Base-by-base conservation (phyloP, 2,113 vertebrate species). In the Platichthys flesus region DNA sequence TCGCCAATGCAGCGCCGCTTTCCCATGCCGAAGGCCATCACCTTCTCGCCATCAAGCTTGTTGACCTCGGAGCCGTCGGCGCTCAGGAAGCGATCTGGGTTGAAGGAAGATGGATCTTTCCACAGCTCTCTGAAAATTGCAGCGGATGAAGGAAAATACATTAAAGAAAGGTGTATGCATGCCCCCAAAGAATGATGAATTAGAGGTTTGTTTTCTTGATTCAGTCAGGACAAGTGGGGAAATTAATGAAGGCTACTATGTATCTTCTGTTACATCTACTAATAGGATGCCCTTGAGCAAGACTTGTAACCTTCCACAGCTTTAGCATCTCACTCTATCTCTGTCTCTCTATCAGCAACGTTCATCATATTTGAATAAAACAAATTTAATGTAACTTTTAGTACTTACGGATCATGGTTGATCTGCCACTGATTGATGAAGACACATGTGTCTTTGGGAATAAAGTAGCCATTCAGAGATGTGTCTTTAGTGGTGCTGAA, bases 341-440 rank as follows among this genome's bases (percentile, higher is more conserved):
- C 12, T 42, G 9, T 42, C 35, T 37, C 9, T 37, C 35, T 37
- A 37, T 9, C 35, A 37, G 40, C 2, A 12, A 42, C 3, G 40
- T 42, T 42, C 10, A 26, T 12, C 9, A 57, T 12, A 14, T 57
- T 55, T 26, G 20, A 37, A 26, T 28, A 28, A 28, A 28, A 28
- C 3, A 28, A 28, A 28, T 28, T 4, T 28, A 28, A 24, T 2
- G 4, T n/a, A 20, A 49, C 3, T 24, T 69, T 56, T 31, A 59
- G 1, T 77, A 97, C 97, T 97, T 94, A 99, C 98, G 92, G 89
- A 9, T 99, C 96, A 0, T 97, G 97, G 88, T 99, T 99, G 83
- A 96, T 91, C 72, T 99, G 97, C 97, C 97, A 99, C 90, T 98
- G 98, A 92, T 98, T 99, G 87, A 99, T 84, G 69, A 99, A 97